A percentile compares a stretch with the other conserved stretches of the same genome.
These are phyloP conservation scores for Argynnis bischoffii DNA, from an alignment of 2,888 invertebrate species.

Conservation along the genomic window DNA sequence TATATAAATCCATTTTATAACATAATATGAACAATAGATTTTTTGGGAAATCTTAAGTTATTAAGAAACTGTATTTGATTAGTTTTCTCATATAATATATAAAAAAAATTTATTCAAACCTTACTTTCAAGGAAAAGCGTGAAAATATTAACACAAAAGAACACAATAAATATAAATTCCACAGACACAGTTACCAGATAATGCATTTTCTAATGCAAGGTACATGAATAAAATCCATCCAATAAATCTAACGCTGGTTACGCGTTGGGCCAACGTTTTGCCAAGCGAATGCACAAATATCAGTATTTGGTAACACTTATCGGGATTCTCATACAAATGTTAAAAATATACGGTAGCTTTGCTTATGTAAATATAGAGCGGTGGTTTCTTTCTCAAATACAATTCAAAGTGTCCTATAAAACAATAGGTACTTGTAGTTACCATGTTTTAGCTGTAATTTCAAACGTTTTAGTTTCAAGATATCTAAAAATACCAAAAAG, in stretches of 20 bases:
- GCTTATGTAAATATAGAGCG: too few relatives aligned
- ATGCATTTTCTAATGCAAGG: constrained; percentile 24
- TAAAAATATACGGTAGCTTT: neutral
- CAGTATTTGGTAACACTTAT: constrained; percentile 15
- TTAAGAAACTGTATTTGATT: too few relatives aligned
- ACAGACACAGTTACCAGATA: constrained; percentile 19
- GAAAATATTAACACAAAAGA: constrained; percentile 16
- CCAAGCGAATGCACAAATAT: neutral
- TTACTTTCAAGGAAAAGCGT: constrained; percentile 17
- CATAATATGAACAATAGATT: too few relatives aligned
- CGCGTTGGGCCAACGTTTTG: constrained; percentile 7
- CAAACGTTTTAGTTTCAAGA: too few relatives aligned
- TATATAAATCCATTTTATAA: too few relatives aligned
- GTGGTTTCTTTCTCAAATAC: too few relatives aligned
- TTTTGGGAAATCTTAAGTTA: too few relatives aligned
- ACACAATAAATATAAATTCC: constrained; percentile 17
- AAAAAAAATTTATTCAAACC: neutral
- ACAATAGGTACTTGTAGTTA: too few relatives aligned
- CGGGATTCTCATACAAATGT: neutral
- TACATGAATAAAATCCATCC: constrained; percentile 20
- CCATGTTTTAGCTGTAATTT: too few relatives aligned
- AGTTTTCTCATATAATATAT: neutral
- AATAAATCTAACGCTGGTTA: constrained; percentile 17
- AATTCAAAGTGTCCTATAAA: too few relatives aligned
- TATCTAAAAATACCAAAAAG: too few relatives aligned